Evolutionary conservation across 1,140 invertebrate genomes (phyloP), one percentile per base, ranked within the genome.

Genomic region (Drosophila nigromelanica): DNA sequence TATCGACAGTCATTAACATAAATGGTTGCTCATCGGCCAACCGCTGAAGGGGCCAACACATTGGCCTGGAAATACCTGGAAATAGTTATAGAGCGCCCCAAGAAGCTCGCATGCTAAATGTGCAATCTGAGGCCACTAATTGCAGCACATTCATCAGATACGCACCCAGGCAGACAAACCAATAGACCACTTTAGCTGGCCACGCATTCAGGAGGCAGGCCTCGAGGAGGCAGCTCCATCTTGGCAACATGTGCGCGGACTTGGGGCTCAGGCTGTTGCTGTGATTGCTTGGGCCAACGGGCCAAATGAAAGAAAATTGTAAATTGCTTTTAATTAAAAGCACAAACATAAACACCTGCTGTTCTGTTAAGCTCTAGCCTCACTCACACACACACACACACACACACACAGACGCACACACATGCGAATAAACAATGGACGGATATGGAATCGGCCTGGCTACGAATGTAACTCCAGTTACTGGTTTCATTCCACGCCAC

Each of bases 311-410:
- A 79, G 79, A 87, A 86, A 80, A 87, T 87, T 87, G 83, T 87
- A 87, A 87, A 87, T 87, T 89, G 76, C 85, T 87, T 87, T 87
- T 87, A 87, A 87, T 87, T 87, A 87, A 87, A 87, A 87, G 85
- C 83, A 89, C 79, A 87, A 89, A 89, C 83, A 89, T 83, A 89
- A 89, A 89, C 83, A 89, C 83, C 83, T 89, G 83, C 85, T 89
- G 83, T 81, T 69, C 69, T 56, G 18, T 47, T 58, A 58, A 58
- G 59, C 50, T 47, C 70, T 33, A n/a, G 54, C 59, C 24, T 35
- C 60, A 45, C 52, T 39, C 27, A 54, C 51, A 37, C 42, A 64
- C 27, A 60, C 63, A 76, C 48, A 64, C 42, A 51, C 24, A 50
- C 73, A 55, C 68, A 75, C 73, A 55, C 68, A 75, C n/a, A n/a